Conservation (phyloP, 2,888 invertebrate genomes). For the Nyleta sp. region DNA sequence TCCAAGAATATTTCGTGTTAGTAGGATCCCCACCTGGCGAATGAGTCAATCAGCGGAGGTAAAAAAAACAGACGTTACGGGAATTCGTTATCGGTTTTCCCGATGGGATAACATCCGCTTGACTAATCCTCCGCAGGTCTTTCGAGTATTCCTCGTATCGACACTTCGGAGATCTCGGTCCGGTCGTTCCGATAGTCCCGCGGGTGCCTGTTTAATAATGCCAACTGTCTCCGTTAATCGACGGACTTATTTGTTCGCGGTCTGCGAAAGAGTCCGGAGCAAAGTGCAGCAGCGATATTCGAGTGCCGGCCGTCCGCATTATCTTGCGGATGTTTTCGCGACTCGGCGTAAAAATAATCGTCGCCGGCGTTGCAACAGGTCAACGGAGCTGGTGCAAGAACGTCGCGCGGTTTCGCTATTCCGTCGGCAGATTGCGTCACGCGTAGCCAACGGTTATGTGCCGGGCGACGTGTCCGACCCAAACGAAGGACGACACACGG, state of each 20-base stretch:
- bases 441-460: conserved; percentile 15
- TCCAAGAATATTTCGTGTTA: too few relatives aligned
- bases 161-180: too few relatives aligned
- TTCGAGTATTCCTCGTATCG: too few relatives aligned
- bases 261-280: conserved; percentile 68
- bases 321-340: conserved; percentile 45
- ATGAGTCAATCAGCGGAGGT: too few relatives aligned
- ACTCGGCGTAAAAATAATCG: conserved; percentile 39
- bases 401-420: conserved; percentile 26
- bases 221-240: too few relatives aligned
- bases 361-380: conserved; percentile 51
- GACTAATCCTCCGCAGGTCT: too few relatives aligned
- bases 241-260: conserved; percentile 18
- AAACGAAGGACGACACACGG: conserved; percentile 78
- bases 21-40: too few relatives aligned
- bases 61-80: too few relatives aligned
- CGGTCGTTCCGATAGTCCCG: too few relatives aligned
- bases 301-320: conserved; percentile 15
- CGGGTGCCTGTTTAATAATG: too few relatives aligned
- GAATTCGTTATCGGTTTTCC: conserved; percentile 52
- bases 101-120: too few relatives aligned
- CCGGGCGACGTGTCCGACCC: conserved; percentile 74
- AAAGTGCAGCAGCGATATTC: conserved; percentile 75
- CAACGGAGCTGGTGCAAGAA: conserved; percentile 53
- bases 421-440: conserved; percentile 53